Conservation (phyloP, 2,888 invertebrate genomes). For the Agrochola lychnidis region DNA sequence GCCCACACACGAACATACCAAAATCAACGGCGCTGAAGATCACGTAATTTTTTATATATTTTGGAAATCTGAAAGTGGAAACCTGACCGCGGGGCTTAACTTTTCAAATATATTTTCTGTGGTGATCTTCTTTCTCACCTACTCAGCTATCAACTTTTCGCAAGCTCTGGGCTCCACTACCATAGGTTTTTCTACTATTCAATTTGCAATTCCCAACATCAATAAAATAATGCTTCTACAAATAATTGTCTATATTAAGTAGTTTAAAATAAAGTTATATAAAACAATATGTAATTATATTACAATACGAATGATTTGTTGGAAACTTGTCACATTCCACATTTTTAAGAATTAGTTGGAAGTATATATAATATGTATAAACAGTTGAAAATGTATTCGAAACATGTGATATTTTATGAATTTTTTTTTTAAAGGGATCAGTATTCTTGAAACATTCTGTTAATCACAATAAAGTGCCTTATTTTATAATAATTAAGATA, state of each 20-base stretch:
- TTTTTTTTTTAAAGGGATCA: conserved; percentile 16
- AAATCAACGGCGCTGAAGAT: background rate
- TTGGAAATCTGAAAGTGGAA: background rate
- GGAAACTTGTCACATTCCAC: conserved; percentile 18
- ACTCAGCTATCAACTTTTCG: no score
- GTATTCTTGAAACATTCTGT: conserved; percentile 41
- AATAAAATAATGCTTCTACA: background rate
- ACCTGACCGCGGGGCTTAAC: background rate
- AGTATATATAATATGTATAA: background rate
- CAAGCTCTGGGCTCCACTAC: background rate
- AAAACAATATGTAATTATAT: background rate
- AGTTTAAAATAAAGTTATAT: conserved; percentile 4
- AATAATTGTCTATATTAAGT: background rate
- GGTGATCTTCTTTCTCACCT: no score
- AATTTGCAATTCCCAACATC: no score
- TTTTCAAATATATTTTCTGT: background rate
- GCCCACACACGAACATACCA: no score
- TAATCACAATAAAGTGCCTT: conserved; percentile 52
- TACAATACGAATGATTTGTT: background rate
- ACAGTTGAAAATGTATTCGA: conserved; percentile 13
- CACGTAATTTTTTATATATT: background rate
- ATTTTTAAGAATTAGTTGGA: conserved; percentile 5
- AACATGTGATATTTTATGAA: conserved; percentile 46
- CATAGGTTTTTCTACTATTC: no score
- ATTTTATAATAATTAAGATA: conserved; percentile 16